These are phyloP conservation scores for Pseudonaja textilis DNA, from an alignment of 2,113 vertebrate species.

Conservation along the genomic window DNA sequence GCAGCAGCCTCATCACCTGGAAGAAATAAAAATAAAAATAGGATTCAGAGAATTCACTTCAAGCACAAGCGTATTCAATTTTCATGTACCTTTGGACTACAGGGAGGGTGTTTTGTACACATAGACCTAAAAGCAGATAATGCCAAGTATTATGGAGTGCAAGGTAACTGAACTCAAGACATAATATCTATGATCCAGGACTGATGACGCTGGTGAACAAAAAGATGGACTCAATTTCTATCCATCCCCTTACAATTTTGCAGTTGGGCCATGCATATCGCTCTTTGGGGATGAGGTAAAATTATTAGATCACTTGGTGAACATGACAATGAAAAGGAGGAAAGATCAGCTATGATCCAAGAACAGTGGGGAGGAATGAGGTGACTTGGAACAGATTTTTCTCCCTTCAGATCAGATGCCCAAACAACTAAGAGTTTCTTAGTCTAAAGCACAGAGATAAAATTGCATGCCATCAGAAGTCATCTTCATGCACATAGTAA, in stretches of 20 bases:
- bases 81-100: background rate
- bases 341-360: background rate
- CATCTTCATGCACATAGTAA: accelerated
- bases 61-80: background rate
- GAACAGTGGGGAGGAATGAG: background rate
- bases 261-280: background rate
- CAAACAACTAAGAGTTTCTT: background rate
- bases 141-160: background rate
- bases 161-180: background rate
- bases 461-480: background rate
- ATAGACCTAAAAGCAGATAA: background rate
- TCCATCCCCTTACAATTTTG: background rate
- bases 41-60: background rate
- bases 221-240: background rate
- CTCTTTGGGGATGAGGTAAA: background rate
- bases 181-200: background rate
- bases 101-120: background rate
- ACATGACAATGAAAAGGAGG: background rate
- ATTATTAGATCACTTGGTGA: background rate
- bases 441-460: background rate
- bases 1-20: background rate
- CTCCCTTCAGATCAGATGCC: background rate
- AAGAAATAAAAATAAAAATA: slow-evolving; percentile 6
- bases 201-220: background rate
- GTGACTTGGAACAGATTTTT: background rate